A percentile compares a stretch with the other conserved stretches of the same genome.
These are phyloP conservation scores for Nyctalus aviator DNA, from an alignment of 2,797 vertebrate genomes.

Conservation along the genomic window DNA sequence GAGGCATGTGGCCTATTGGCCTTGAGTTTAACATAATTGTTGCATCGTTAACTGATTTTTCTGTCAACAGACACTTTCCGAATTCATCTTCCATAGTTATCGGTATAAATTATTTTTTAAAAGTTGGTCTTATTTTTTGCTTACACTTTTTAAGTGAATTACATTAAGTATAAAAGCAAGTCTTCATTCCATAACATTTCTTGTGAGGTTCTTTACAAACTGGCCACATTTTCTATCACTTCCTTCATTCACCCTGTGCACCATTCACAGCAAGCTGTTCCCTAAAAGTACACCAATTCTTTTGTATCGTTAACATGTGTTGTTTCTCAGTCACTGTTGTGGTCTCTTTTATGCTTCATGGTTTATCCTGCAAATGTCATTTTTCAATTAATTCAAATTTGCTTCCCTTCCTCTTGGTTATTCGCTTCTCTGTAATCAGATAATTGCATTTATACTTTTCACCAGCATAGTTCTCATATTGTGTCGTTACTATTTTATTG, in stretches of 20 bases:
- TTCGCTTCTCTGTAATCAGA: neutral
- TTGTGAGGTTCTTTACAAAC: neutral
- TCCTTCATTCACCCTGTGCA: neutral
- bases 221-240: neutral
- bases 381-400: neutral
- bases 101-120: neutral
- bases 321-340: neutral
- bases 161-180: neutral
- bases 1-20: too few species aligned
- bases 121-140: neutral
- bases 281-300: neutral
- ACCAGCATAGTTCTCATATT: neutral
- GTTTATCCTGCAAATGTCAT: neutral
- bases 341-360: neutral
- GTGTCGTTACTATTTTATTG: neutral
- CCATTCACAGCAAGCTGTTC: neutral
- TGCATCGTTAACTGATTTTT: neutral
- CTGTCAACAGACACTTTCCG: neutral
- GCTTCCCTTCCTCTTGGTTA: neutral
- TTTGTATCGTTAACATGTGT: neutral
- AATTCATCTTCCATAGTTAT: neutral
- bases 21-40: too few species aligned
- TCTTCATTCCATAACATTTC: neutral
- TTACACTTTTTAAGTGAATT: slow-evolving; percentile 20
- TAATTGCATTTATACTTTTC: neutral